phyloP scores from a whole-genome alignment of 2,797 vertebrate species.

The Acrossocheilus fasciatus region DNA sequence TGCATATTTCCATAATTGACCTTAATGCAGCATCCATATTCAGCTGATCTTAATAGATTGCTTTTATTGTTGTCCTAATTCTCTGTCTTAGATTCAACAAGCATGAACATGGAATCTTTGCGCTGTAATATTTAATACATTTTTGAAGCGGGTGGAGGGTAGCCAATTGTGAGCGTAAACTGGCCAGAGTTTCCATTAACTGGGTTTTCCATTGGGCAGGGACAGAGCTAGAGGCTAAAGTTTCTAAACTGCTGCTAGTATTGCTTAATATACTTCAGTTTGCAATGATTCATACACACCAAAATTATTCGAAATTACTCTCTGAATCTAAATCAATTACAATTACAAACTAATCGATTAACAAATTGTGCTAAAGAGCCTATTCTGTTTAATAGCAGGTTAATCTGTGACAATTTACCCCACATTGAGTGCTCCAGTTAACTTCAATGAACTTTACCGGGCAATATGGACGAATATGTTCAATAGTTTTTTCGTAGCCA shows the following conservation, averaged over 20 bases:
- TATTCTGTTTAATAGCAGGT: background rate
- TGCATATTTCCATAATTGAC: constrained; percentile 54
- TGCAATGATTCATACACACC: background rate
- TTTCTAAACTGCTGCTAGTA: background rate
- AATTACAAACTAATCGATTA: background rate
- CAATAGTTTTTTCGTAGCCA: background rate
- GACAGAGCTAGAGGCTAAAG: constrained; percentile 2
- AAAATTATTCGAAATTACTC: background rate
- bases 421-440: background rate
- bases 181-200: constrained; percentile 26
- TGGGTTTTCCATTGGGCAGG: constrained; percentile 22
- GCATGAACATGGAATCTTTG: constrained; percentile 18
- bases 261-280: background rate
- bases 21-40: constrained; percentile 45
- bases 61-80: constrained; percentile 27
- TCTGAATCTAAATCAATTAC: background rate
- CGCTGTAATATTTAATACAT: constrained; percentile 7
- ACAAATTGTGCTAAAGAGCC: background rate
- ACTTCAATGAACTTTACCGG: background rate
- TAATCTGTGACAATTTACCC: background rate
- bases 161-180: background rate
- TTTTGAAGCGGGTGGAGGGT: constrained; percentile 4
- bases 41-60: constrained; percentile 36
- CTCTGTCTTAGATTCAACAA: constrained; percentile 18
- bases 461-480: too few species aligned